Percentiles rank a stretch among this genome's conserved stretches.
Conservation (phyloP, 2,888 invertebrate species). For the Drosophila macrothrix region DNA sequence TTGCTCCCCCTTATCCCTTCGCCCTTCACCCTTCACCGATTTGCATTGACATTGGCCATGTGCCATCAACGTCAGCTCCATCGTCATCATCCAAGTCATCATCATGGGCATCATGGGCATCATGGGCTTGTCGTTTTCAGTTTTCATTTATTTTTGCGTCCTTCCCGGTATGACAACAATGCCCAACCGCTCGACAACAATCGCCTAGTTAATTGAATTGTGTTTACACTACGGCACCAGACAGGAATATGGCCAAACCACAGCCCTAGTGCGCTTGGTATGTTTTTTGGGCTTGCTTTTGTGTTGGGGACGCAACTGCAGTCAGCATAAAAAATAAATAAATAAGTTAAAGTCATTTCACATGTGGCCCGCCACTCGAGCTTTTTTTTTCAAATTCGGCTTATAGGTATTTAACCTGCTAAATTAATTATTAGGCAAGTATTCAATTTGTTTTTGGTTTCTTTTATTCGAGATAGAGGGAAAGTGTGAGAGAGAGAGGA, state of each 20-base stretch:
- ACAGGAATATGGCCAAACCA: conserved; percentile 17
- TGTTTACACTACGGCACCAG: conserved; percentile 73
- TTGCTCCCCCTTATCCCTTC: not conserved
- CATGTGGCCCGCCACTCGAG: conserved; percentile 12
- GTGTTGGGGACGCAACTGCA: conserved; percentile 33
- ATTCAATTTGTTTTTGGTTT: conserved; percentile 22
- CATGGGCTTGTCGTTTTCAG: conserved; percentile 75
- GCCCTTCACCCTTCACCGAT: not conserved
- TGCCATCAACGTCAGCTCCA: conserved; percentile 51
- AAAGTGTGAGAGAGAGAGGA: not conserved
- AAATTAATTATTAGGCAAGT: conserved; percentile 50
- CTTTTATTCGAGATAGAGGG: not conserved
- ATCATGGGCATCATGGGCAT: conserved; percentile 28
- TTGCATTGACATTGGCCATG: conserved; percentile 58
- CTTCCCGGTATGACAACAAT: conserved; percentile 69
- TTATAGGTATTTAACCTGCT: conserved; percentile 19
- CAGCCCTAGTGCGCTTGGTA: not conserved
- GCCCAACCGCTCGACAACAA: conserved; percentile 68
- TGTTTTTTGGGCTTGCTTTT: conserved; percentile 44
- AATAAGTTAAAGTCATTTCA: conserved; percentile 39
- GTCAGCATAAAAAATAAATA: conserved; percentile 17
- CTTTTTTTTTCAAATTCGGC: conserved; percentile 41
- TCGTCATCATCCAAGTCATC: conserved; percentile 23
- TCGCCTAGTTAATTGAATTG: conserved; percentile 77
- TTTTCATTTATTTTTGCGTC: conserved; percentile 71